Evolutionary conservation across 2,888 invertebrate species (phyloP).

Genomic region (Sepioteuthis lessoniana): DNA sequence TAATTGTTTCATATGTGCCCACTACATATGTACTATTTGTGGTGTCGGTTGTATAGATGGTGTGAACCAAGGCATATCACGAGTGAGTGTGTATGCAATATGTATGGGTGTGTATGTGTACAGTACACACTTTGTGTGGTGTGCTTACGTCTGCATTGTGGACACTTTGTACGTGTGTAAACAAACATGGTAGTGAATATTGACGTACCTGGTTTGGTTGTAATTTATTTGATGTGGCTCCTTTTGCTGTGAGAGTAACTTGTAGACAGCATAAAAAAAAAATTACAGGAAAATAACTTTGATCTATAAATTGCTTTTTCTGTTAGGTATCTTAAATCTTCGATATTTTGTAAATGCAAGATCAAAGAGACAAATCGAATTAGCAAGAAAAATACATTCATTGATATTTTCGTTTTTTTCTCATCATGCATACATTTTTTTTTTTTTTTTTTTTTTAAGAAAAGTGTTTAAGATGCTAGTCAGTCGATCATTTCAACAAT

Average conservation of each 20-base stretch:
- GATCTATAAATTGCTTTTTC: neutral
- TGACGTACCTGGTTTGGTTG: neutral
- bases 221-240: neutral
- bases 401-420: neutral
- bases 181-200: neutral
- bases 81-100: neutral
- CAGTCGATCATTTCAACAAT: too few relatives aligned
- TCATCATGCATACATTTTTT: too few relatives aligned
- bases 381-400: neutral
- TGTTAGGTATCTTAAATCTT: neutral
- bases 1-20: too few relatives aligned
- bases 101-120: neutral
- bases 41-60: too few relatives aligned
- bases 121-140: neutral
- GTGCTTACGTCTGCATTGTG: neutral
- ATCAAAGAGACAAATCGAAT: neutral
- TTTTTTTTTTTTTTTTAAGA: too few relatives aligned
- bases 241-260: neutral
- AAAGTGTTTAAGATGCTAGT: too few relatives aligned
- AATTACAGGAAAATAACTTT: neutral
- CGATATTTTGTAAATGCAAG: neutral
- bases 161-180: neutral
- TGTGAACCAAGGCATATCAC: too few relatives aligned
- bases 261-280: too few relatives aligned
- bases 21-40: too few relatives aligned